A percentile compares a stretch with the other conserved stretches of the same genome.
These are phyloP conservation scores for Orthonychiurus folsomi DNA, from an alignment of 2,888 invertebrate genomes.

Conservation along the genomic window DNA sequence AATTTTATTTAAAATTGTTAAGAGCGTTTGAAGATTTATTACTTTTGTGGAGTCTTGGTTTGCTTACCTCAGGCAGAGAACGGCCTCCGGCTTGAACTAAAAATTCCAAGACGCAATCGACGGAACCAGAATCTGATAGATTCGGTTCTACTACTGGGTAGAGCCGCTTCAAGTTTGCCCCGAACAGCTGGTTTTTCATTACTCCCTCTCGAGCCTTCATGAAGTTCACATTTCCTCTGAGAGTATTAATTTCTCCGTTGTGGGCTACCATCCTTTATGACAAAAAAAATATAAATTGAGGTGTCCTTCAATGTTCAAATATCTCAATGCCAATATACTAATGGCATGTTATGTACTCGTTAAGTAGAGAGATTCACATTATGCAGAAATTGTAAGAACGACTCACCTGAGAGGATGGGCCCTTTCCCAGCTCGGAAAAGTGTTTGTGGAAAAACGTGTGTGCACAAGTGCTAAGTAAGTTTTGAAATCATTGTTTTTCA, in stretches of 20 bases:
- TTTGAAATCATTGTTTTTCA: slow-evolving; percentile 58
- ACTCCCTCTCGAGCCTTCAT: slow-evolving; percentile 99
- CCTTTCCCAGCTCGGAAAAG: slow-evolving; percentile 98
- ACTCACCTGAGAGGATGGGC: slow-evolving; percentile 88
- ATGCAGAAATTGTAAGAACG: slow-evolving; percentile 7
- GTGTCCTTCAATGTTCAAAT: too few species aligned
- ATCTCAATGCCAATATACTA: too few species aligned
- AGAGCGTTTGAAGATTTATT: neutral
- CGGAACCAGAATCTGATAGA: slow-evolving; percentile 93
- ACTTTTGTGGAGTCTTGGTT: too few species aligned
- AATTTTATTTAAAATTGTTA: neutral
- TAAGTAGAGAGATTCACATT: neutral
- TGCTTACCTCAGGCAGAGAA: slow-evolving; percentile 44
- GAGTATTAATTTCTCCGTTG: slow-evolving; percentile 98
- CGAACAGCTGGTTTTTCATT: slow-evolving; percentile 78
- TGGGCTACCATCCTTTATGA: slow-evolving; percentile 70
- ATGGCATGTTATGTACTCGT: too few species aligned
- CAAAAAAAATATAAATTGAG: neutral
- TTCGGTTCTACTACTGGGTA: slow-evolving; percentile 97
- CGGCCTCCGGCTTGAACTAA: slow-evolving; percentile 85
- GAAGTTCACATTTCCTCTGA: slow-evolving; percentile 93
- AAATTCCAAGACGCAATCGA: slow-evolving; percentile 97
- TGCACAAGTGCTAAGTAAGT: slow-evolving; percentile 95
- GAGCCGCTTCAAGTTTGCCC: slow-evolving; percentile 72
- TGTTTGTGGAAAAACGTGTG: slow-evolving; percentile 97